Base-by-base conservation (phyloP, 2,113 vertebrate genomes). In the Panthera uncia region DNA sequence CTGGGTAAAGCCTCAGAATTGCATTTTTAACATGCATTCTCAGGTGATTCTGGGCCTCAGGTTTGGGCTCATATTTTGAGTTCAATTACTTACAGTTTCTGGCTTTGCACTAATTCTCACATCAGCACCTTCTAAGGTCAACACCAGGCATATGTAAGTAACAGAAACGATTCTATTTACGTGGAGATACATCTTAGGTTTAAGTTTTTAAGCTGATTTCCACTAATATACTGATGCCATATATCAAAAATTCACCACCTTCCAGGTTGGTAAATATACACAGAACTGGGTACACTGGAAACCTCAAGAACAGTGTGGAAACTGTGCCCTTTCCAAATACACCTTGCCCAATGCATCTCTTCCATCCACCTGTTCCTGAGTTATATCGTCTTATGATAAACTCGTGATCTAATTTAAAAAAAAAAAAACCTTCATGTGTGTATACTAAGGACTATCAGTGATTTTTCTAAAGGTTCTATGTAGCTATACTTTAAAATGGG, bases 81-180 rank as follows among this genome's bases (percentile, higher is more conserved):
- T 88, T 74, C 85, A 94, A 69, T 82, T 45, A 36, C 21, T 52
- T 61, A 11, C 4, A 61, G n/a, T 9, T 92, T 87, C 29, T 52
- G 23, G 38, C 29, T 69, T 81, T 69, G n/a, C 1, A 25, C 50
- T 69, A 68, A 95, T 66, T 90, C 12, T 63, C 27, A 89, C 38
- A 18, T 86, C 14, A 63, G 38, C 18, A 69, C 1, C 16, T 36
- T 38, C 29, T 92, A 85, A 65, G 14, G 6, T 41, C 81, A 88
- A 79, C 25, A 79, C 25, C 27, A 84, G 48, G 55, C 76, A 45
- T 83, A 95, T 82, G 78, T 71, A 71, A 83, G 66, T 74, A 57
- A 68, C 31, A 95, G 38, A 91, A 92, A n/a, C 6, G 15, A 36
- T 89, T 84, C 18, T 65, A 27, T 92, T 95, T 97, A 16, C 33